Base-by-base conservation (phyloP, 1,140 invertebrate genomes). In the Heliconius hermathena region DNA sequence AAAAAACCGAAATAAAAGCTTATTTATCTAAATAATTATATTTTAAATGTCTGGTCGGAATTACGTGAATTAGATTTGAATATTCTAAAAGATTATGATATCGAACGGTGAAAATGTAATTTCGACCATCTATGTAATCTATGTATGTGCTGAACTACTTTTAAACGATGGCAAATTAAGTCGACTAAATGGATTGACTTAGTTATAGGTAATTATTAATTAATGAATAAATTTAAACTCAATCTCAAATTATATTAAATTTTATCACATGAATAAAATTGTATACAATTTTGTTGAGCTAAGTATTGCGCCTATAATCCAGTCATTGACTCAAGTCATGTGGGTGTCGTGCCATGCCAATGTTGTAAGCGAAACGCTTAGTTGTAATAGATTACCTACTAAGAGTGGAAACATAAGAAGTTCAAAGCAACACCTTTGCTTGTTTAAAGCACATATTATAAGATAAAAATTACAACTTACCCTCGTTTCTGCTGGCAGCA, bases 401-500 rank as follows among this genome's bases (percentile, higher is more conserved):
- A 90, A 91, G 86, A 92, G 90, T 89, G 86, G 85, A 87, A 90
- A 89, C 85, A 91, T 73, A 81, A 70, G 85, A 82, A 91, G 88
- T 91, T 82, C 86, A 90, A 92, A 93, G 92, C 92, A 90, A 93
- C 91, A 94, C 93, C 93, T 90, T 88, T 88, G 90, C 90, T 92
- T 87, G 84, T 88, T 88, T 85, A 75, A 94, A 93, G 91, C 91
- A 92, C 87, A 89, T 86, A 85, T 81, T 81, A 33, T 75, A 36
- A 79, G 83, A 76, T 76, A 84, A 77, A 87, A 73, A 77, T 76
- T n/a, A 75, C 83, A 85, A 97, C 98, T 98, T 96, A 99, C 98
- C 97, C 98, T 96, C 90, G 97, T 97, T 96, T 98, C 97, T 91
- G 98, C 98, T 90, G 98, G 96, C 94, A 98, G 96, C 84, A 98